Conservation (phyloP, 2,888 invertebrate genomes). For the Arctia plantaginis region DNA sequence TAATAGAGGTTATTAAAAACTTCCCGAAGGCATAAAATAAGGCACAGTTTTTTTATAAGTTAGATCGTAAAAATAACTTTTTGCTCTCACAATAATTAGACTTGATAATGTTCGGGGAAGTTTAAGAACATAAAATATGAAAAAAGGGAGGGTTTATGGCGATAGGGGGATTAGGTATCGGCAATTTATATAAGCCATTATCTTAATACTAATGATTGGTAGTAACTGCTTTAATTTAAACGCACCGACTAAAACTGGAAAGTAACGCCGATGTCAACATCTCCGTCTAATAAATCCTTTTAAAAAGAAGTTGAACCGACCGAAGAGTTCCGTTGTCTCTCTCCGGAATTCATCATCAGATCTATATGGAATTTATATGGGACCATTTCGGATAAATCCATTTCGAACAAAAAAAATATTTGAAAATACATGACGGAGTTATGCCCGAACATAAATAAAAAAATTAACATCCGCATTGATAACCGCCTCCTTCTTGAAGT, state of each 20-base stretch:
- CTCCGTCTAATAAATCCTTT: no score
- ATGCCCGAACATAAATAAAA: no score
- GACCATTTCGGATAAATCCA: no score
- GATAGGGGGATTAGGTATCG: constrained; percentile 1
- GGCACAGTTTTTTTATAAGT: constrained; percentile 40
- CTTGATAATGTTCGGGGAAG: constrained; percentile 38
- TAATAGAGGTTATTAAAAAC: constrained; percentile 43
- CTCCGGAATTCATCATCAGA: no score
- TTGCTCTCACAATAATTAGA: constrained; percentile 42
- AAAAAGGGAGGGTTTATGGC: not conserved
- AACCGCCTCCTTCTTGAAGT: no score
- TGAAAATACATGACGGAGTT: no score
- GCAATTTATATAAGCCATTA: not conserved
- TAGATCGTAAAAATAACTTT: constrained; percentile 38
- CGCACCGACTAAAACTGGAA: not conserved
- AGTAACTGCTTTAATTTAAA: not conserved
- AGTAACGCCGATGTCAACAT: not conserved
- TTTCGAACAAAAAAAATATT: no score
- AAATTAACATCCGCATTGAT: no score
- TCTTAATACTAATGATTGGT: not conserved
- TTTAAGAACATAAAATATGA: constrained; percentile 34
- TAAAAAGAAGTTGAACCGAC: no score
- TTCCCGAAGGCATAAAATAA: constrained; percentile 41
- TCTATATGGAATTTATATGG: no score
- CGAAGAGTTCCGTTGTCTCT: no score